phyloP scores from a whole-genome alignment of 2,797 vertebrate genomes.

The Phataginus tricuspis region DNA sequence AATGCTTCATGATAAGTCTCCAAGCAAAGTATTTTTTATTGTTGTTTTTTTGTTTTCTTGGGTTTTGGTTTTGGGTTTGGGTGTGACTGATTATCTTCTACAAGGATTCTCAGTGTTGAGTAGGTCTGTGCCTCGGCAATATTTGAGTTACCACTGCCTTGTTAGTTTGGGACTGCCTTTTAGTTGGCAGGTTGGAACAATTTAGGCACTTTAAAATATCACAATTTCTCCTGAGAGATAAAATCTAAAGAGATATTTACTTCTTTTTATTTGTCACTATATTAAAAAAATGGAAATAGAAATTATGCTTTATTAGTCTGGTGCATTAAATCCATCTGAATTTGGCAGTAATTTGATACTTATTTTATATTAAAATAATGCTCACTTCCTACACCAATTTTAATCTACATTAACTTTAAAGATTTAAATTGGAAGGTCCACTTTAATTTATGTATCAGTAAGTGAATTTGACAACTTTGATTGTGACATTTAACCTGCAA shows the following conservation, averaged over 20 bases:
- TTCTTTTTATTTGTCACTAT: background rate
- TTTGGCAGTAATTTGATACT: conserved; percentile 11
- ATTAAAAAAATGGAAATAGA: background rate
- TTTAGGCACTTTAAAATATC: background rate
- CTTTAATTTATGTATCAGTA: conserved; percentile 62
- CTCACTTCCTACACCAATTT: conserved; percentile 7
- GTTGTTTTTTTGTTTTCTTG: background rate
- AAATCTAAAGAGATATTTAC: background rate
- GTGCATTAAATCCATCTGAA: background rate
- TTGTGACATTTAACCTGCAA: conserved; percentile 59
- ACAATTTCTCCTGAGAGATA: background rate
- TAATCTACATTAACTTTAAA: conserved; percentile 53
- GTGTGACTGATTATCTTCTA: background rate
- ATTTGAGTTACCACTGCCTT: background rate
- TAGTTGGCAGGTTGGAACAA: background rate
- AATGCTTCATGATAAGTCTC: background rate
- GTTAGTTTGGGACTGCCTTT: background rate
- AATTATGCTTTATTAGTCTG: background rate
- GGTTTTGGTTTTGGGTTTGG: too few species aligned
- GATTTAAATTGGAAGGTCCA: conserved; percentile 66
- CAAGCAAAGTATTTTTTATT: background rate
- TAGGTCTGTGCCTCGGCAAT: background rate
- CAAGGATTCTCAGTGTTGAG: background rate
- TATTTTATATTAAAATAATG: background rate
- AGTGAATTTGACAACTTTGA: conserved; percentile 57